These are phyloP conservation scores for Macropus fuliginosus DNA, from an alignment of 2,797 vertebrate species.

Conservation along the genomic window DNA sequence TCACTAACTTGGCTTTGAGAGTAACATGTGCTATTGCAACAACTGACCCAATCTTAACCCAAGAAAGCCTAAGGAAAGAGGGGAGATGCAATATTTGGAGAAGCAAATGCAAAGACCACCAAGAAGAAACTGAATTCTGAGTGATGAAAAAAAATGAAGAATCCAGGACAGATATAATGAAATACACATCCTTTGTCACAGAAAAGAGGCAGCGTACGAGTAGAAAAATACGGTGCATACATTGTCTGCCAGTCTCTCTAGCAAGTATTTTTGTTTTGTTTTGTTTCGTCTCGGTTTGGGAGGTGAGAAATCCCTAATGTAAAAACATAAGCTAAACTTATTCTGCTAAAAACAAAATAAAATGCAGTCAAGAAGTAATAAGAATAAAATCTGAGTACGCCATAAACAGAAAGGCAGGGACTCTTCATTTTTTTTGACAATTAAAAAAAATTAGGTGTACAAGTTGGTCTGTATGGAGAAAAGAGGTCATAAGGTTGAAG, in stretches of 20 bases:
- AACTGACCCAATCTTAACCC: neutral
- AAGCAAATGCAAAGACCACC: neutral
- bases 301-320: neutral
- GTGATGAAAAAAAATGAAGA: conserved; percentile 19
- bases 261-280: neutral
- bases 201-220: neutral
- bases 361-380: neutral
- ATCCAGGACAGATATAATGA: neutral
- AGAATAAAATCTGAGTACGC: conserved; percentile 40
- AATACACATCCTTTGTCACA: neutral
- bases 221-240: neutral
- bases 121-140: conserved; percentile 51
- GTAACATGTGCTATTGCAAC: conserved; percentile 22
- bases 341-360: conserved; percentile 45
- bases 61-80: conserved; percentile 14
- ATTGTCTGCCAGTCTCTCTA: neutral
- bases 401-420: conserved; percentile 34
- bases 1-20: conserved; percentile 21
- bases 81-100: neutral
- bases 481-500: conserved; percentile 5
- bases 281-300: neutral
- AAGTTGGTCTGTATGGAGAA: neutral
- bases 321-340: neutral
- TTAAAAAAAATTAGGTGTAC: neutral
- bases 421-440: neutral